Conservation (phyloP, 1,140 invertebrate genomes). For the Lepidurus arcticus region DNA sequence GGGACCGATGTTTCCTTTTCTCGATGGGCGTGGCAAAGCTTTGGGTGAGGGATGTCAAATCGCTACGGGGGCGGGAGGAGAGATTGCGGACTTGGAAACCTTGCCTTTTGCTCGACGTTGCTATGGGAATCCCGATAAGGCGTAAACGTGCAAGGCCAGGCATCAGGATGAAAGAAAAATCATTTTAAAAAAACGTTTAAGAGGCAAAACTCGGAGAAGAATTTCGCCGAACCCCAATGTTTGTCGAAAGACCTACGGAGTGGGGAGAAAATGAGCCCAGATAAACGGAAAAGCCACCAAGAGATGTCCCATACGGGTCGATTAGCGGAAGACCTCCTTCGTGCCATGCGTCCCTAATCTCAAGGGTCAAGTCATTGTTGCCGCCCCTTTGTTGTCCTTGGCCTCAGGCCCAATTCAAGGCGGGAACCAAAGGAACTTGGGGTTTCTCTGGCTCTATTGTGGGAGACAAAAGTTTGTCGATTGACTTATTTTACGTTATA, state of each 20-base stretch:
- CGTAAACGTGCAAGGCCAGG: background rate
- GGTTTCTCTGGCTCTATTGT: background rate
- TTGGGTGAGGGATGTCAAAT: background rate
- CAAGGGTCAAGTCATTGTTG: slow-evolving; percentile 21
- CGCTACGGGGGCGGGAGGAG: background rate
- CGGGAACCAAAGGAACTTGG: background rate
- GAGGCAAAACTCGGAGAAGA: slow-evolving; percentile 1
- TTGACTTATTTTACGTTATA: background rate
- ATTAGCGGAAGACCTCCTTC: background rate
- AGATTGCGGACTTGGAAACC: background rate
- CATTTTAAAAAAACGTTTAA: background rate
- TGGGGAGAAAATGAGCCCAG: background rate
- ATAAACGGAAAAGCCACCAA: slow-evolving; percentile 1
- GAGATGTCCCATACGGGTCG: background rate
- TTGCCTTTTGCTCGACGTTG: background rate
- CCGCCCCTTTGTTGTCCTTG: slow-evolving; percentile 7
- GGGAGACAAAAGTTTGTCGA: background rate
- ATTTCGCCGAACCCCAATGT: background rate
- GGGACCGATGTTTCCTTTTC: background rate
- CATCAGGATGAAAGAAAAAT: background rate
- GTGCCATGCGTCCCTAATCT: slow-evolving; percentile 19
- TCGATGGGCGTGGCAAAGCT: background rate
- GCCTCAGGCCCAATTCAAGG: background rate
- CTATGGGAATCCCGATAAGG: background rate
- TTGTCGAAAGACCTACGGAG: background rate